These are phyloP conservation scores for Nerophis ophidion DNA, from an alignment of 2,113 vertebrate species.

Conservation along the genomic window DNA sequence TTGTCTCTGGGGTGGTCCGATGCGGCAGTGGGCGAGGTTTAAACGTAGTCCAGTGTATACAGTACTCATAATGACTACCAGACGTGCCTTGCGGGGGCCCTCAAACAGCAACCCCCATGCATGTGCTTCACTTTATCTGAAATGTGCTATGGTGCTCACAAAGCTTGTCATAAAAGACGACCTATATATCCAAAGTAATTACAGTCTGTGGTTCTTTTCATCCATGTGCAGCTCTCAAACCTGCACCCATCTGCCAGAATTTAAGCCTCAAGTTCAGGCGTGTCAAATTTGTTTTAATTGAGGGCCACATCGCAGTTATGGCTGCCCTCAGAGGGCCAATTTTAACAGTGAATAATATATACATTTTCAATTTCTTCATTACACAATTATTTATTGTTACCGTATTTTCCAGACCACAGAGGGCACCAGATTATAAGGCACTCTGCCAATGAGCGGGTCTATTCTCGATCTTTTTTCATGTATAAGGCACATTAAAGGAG, in stretches of 20 bases:
- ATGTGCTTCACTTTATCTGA: slow-evolving; percentile 56
- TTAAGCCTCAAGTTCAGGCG: neutral
- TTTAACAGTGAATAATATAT: too few relatives aligned
- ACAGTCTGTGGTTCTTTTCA: slow-evolving; percentile 24
- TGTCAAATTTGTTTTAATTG: too few relatives aligned
- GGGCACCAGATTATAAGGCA: too few relatives aligned
- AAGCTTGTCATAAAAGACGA: slow-evolving; percentile 20
- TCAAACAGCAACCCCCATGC: slow-evolving; percentile 18
- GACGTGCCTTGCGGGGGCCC: slow-evolving; percentile 52
- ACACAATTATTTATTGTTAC: too few relatives aligned
- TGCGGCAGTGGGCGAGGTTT: slow-evolving; percentile 55
- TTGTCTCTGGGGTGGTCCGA: slow-evolving; percentile 66
- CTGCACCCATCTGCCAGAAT: slow-evolving; percentile 6
- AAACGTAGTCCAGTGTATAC: slow-evolving; percentile 61
- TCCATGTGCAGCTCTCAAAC: slow-evolving; percentile 20
- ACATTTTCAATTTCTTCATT: too few relatives aligned
- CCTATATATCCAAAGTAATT: slow-evolving; percentile 40
- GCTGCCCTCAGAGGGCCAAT: too few relatives aligned
- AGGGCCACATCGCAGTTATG: too few relatives aligned
- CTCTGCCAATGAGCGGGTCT: too few relatives aligned
- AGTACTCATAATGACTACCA: slow-evolving; percentile 68
- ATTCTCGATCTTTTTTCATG: too few relatives aligned
- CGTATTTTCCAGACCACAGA: too few relatives aligned
- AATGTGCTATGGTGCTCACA: slow-evolving; percentile 17
- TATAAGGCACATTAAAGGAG: too few relatives aligned